phyloP scores from a whole-genome alignment of 2,888 invertebrate species.

The Oscheius onirici region DNA sequence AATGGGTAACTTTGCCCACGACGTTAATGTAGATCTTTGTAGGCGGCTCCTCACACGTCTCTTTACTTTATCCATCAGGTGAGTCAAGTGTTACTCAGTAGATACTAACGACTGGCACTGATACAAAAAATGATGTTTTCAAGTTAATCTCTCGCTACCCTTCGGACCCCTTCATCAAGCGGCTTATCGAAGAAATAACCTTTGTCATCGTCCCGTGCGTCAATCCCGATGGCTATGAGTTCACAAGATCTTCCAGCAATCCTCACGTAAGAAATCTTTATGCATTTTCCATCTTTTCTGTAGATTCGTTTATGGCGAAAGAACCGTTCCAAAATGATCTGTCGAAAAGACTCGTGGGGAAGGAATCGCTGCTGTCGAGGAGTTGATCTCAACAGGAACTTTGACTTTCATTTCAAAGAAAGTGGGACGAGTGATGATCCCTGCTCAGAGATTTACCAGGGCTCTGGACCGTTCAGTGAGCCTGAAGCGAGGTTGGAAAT shows the following conservation, averaged over 20 bases:
- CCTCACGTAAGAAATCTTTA: slow-evolving; percentile 48
- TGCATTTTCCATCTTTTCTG: slow-evolving; percentile 18
- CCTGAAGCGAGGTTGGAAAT: slow-evolving; percentile 62
- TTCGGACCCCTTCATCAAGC: slow-evolving; percentile 61
- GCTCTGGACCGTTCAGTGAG: slow-evolving; percentile 68
- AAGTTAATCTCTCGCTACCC: slow-evolving; percentile 67
- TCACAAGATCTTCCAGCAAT: slow-evolving; percentile 62
- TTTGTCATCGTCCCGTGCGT: slow-evolving; percentile 66
- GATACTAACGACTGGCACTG: no score
- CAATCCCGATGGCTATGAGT: slow-evolving; percentile 71
- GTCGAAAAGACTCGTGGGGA: slow-evolving; percentile 64
- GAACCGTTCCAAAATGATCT: slow-evolving; percentile 67
- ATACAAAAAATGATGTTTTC: slow-evolving; percentile 1
- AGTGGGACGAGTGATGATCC: slow-evolving; percentile 69
- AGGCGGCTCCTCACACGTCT: slow-evolving; percentile 69
- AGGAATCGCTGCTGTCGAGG: slow-evolving; percentile 69
- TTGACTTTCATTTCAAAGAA: slow-evolving; percentile 71
- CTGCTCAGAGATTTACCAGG: slow-evolving; percentile 71
- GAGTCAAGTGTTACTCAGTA: no score
- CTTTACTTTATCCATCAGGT: slow-evolving; percentile 71
- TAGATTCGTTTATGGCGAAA: slow-evolving; percentile 70
- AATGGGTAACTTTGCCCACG: slow-evolving; percentile 53
- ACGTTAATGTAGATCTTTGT: no score
- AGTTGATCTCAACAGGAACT: slow-evolving; percentile 71
- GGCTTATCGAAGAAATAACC: slow-evolving; percentile 64